Evolutionary conservation across 1,140 invertebrate species (phyloP).

Genomic region (Adelges cooleyi): DNA sequence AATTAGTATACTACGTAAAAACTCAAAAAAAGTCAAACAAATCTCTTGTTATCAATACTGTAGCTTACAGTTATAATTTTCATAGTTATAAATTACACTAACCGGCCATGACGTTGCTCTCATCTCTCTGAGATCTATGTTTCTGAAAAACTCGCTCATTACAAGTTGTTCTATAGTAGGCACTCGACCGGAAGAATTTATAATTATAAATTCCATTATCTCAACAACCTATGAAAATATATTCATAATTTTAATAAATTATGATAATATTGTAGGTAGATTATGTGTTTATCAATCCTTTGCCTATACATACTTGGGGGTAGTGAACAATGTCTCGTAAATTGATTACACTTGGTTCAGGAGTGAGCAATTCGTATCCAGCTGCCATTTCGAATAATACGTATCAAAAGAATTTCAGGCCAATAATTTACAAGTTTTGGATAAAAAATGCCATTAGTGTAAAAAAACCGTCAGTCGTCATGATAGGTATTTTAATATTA

Average conservation of each 20-base stretch:
- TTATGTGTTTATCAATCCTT: conserved; percentile 9
- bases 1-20: too few relatives aligned
- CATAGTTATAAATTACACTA: too few relatives aligned
- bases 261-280: not conserved
- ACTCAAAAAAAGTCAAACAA: too few relatives aligned
- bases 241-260: not conserved
- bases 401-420: too few relatives aligned
- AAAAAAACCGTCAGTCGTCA: too few relatives aligned
- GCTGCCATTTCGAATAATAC: conserved; percentile 84
- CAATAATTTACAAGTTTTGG: too few relatives aligned
- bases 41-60: too few relatives aligned
- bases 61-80: too few relatives aligned
- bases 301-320: conserved; percentile 60
- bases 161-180: conserved; percentile 66
- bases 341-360: conserved; percentile 57
- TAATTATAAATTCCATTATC: conserved; percentile 70
- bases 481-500: too few relatives aligned
- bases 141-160: conserved; percentile 68
- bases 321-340: conserved; percentile 59
- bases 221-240: conserved; percentile 52
- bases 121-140: conserved; percentile 77
- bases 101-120: conserved; percentile 48
- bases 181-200: conserved; percentile 48
- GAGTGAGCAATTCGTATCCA: conserved; percentile 62
- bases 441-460: too few relatives aligned